Base-by-base conservation (phyloP, 2,888 invertebrate species). In the Harmothoe impar region DNA sequence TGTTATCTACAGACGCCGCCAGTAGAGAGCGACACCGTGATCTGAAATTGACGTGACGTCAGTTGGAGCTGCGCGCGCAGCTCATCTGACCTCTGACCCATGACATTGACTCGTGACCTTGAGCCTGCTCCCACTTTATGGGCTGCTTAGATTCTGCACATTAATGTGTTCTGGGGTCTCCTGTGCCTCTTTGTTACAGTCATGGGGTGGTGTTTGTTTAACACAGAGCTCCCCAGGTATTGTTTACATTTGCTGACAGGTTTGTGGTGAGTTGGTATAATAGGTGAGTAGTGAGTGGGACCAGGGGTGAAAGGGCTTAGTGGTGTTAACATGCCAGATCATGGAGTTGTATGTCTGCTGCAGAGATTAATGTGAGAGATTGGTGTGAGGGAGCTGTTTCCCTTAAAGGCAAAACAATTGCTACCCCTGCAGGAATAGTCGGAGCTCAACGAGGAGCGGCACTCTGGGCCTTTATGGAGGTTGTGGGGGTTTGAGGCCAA, bases 1-100 rank as follows among this genome's bases (percentile, higher is more conserved):
- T 81, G 81, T 81, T 81, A 81, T 81, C 81, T 35, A 17, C 43
- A 10, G 10, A 43, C 81, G 23, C 25, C 23, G 81, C 33, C 3
- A 10, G 10, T 43, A 43, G 43, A 33, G 35, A 81, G 81, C 25
- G 23, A 20, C 43, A 43, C 43, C 43, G 43, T 43, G n/a, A 81
- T 81, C 35, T 81, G 81, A 33, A 31, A 25, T 81, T 81, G 81
- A 15, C 81, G 81, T 81, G 81, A 81, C 81, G 81, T 33, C 81
- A 81, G 81, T 43, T 7, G 5, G n/a, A 17, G 81, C 17, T 77
- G 77, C 81, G 81, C 81, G 35, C 81, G 77, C 77, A 29, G 77
- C 77, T 31, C 77, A 23, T 31, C 77, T 77, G 31, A 1, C 33
- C 81, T 81, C 25, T 81, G 81, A 33, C 81, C 81, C 77, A 29